Evolutionary conservation across 2,888 invertebrate species (phyloP).

Genomic region (Pomacea canaliculata): DNA sequence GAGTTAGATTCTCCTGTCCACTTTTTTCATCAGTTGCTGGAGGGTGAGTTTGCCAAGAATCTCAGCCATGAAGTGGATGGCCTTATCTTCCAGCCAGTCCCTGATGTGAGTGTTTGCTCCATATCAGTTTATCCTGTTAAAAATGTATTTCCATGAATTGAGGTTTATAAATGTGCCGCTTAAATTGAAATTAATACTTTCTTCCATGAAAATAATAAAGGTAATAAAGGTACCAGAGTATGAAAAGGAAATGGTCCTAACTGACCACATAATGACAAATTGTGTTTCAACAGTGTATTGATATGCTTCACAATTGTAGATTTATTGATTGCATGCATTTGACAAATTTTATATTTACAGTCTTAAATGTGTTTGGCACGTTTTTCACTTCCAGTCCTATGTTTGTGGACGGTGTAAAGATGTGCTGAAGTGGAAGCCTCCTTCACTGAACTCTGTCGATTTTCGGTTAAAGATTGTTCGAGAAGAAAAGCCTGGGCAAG

Average conservation of each 20-base stretch:
- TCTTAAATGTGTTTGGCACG: no score
- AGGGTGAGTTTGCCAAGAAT: slow-evolving; percentile 87
- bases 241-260: no score
- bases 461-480: slow-evolving; percentile 89
- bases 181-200: background rate
- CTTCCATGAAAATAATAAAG: no score
- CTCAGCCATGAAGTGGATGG: slow-evolving; percentile 97
- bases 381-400: slow-evolving; percentile 79
- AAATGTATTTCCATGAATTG: background rate
- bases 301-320: no score
- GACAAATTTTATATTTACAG: no score
- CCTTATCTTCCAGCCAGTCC: slow-evolving; percentile 93
- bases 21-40: slow-evolving; percentile 68
- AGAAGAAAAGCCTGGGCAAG: slow-evolving; percentile 67
- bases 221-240: no score
- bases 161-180: no score
- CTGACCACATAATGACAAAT: no score
- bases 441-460: slow-evolving; percentile 93
- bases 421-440: slow-evolving; percentile 98
- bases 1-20: background rate
- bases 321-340: no score
- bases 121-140: background rate
- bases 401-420: slow-evolving; percentile 83
- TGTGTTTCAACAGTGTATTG: no score
- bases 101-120: slow-evolving; percentile 74